phyloP scores from a whole-genome alignment of 92 coral and sea anemone genomes.

The Siderastrea radians region DNA sequence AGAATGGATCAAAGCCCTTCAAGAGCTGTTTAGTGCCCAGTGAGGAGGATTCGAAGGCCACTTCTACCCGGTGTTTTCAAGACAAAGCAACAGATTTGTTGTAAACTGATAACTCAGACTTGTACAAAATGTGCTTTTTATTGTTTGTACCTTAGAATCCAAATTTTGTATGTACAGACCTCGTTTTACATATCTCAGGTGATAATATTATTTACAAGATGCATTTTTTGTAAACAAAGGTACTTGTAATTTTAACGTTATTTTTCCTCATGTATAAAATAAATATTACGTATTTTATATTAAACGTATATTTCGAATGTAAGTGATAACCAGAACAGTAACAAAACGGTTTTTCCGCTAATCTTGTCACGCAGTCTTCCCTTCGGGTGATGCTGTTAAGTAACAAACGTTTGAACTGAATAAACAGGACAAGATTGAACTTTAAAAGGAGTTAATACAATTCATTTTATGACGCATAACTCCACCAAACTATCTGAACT shows the following conservation, averaged over 20 bases:
- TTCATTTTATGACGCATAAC: slow-evolving; percentile 29
- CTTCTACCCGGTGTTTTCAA: too few species aligned
- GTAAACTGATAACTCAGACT: neutral
- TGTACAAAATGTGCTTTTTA: slow-evolving; percentile 51
- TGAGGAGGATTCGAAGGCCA: neutral
- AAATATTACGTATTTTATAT: slow-evolving; percentile 61
- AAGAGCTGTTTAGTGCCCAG: slow-evolving; percentile 65
- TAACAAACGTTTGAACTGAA: neutral
- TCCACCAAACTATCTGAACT: neutral
- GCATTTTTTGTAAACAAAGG: slow-evolving; percentile 20
- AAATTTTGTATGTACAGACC: slow-evolving; percentile 68
- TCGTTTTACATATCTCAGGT: slow-evolving; percentile 53
- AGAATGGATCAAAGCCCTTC: slow-evolving; percentile 77
- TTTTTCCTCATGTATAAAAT: slow-evolving; percentile 3
- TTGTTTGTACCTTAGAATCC: slow-evolving; percentile 34
- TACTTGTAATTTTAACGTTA: slow-evolving; percentile 10
- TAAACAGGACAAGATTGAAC: neutral
- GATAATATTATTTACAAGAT: slow-evolving; percentile 65
- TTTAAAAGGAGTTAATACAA: slow-evolving; percentile 21
- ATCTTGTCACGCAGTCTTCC: neutral
- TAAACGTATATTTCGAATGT: slow-evolving; percentile 23
- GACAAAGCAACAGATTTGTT: too few species aligned
- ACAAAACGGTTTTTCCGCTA: slow-evolving; percentile 11
- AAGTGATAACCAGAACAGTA: slow-evolving; percentile 1
- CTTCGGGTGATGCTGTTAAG: neutral